Percentiles rank a stretch among this genome's conserved stretches.
Evolutionary conservation across 1,140 invertebrate species (phyloP).

Genomic region (Agrypnia vestita): DNA sequence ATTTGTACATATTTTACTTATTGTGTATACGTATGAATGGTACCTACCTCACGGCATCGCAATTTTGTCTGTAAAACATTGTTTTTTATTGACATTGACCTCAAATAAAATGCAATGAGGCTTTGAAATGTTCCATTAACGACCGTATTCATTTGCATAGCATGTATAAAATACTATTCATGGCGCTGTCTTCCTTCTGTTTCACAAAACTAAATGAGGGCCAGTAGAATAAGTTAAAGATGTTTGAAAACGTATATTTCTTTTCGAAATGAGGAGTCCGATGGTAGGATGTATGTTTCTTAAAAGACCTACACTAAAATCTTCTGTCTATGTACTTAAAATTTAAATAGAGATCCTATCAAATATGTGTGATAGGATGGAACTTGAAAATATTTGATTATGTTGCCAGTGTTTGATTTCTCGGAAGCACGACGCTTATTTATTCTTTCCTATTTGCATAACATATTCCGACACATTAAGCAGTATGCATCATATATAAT

Average conservation of each 20-base stretch:
- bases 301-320: no score
- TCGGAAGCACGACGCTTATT: not conserved
- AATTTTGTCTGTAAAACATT: not conserved
- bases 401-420: slow-evolving; percentile 22
- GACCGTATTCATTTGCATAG: slow-evolving; percentile 24
- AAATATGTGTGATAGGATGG: no score
- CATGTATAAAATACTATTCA: slow-evolving; percentile 7
- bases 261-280: no score
- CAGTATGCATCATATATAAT: slow-evolving; percentile 47
- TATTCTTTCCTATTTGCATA: slow-evolving; percentile 17
- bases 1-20: not conserved
- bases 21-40: not conserved
- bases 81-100: slow-evolving; percentile 24
- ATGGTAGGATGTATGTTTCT: no score
- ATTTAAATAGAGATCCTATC: no score
- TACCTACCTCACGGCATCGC: not conserved
- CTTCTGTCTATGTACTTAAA: no score
- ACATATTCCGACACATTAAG: slow-evolving; percentile 47
- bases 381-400: not conserved
- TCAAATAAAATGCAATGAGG: slow-evolving; percentile 11
- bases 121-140: not conserved
- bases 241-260: no score
- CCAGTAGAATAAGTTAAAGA: no score
- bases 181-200: not conserved
- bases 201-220: not conserved